phyloP scores from a whole-genome alignment of 2,113 vertebrate genomes.

The Gobiocypris rarus region DNA sequence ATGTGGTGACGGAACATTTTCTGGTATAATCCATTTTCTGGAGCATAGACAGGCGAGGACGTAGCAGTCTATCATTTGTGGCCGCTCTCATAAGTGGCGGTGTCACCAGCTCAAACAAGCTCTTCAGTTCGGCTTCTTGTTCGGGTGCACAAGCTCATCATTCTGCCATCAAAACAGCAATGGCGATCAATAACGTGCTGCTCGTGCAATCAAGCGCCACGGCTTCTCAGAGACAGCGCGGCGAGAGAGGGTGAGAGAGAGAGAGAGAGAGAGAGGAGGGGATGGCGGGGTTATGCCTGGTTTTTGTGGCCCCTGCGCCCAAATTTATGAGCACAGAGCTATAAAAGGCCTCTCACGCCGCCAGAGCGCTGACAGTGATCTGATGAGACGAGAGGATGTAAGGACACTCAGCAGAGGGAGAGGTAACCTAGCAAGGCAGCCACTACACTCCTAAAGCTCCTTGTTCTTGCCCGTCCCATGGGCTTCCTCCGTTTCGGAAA shows the following conservation, averaged over 20 bases:
- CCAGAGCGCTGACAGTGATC: conserved; percentile 95
- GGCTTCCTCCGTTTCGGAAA: conserved; percentile 83
- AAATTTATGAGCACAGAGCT: conserved; percentile 22
- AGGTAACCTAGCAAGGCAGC: conserved; percentile 85
- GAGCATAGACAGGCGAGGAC: conserved; percentile 29
- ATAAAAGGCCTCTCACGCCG: conserved; percentile 79
- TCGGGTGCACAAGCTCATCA: conserved; percentile 32
- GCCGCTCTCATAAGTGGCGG: conserved; percentile 27
- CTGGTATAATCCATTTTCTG: conserved; percentile 39
- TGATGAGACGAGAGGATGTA: conserved; percentile 89
- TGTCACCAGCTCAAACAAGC: conserved; percentile 38
- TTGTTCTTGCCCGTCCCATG: conserved; percentile 77
- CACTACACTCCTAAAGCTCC: conserved; percentile 70
- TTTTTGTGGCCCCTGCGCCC: not conserved
- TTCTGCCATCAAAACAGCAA: conserved; percentile 31
- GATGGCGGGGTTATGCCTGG: not conserved
- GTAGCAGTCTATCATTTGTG: conserved; percentile 30
- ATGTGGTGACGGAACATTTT: conserved; percentile 35
- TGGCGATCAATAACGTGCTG: conserved; percentile 44
- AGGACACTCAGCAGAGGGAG: conserved; percentile 77
- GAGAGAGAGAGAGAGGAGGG: conserved; percentile 8
- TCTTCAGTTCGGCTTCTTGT: conserved; percentile 36
- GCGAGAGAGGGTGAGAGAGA: not conserved
- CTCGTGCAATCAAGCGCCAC: conserved; percentile 23
- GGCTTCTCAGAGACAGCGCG: not conserved